These are phyloP conservation scores for Polymixis flavicincta DNA, from an alignment of 2,888 invertebrate species.

Conservation along the genomic window DNA sequence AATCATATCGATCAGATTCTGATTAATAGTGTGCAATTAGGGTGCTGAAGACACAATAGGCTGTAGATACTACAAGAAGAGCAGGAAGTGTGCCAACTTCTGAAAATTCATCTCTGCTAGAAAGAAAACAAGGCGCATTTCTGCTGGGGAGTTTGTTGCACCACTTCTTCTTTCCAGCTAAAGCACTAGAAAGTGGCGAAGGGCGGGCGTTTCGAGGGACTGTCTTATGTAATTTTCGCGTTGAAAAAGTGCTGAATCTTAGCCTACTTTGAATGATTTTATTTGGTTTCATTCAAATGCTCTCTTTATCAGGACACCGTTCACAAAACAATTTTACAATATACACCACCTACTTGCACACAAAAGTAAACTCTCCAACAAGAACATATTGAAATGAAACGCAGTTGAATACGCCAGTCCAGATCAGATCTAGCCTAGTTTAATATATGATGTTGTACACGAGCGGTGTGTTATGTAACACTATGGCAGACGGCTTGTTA, in stretches of 20 bases:
- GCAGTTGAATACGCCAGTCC: constrained; percentile 30
- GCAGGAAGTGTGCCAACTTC: background rate
- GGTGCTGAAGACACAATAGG: background rate
- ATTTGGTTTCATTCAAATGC: too few species aligned
- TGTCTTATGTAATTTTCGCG: too few species aligned
- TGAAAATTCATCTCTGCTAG: background rate
- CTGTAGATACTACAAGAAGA: background rate
- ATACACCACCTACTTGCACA: background rate
- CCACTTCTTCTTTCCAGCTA: too few species aligned
- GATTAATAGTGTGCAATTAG: too few species aligned
- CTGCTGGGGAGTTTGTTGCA: too few species aligned
- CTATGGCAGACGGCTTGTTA: constrained; percentile 19
- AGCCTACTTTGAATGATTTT: too few species aligned
- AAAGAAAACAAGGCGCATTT: background rate
- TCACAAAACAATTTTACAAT: background rate
- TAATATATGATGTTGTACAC: constrained; percentile 38
- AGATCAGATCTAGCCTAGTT: constrained; percentile 50
- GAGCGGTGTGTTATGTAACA: constrained; percentile 31
- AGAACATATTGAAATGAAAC: constrained; percentile 10
- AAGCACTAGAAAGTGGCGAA: too few species aligned
- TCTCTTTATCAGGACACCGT: background rate
- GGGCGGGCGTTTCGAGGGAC: too few species aligned
- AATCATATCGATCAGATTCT: too few species aligned
- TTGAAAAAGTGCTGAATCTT: too few species aligned
- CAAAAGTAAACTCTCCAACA: constrained; percentile 16